Conservation (phyloP, 2,888 invertebrate species). For the Trichopria drosophilae region DNA sequence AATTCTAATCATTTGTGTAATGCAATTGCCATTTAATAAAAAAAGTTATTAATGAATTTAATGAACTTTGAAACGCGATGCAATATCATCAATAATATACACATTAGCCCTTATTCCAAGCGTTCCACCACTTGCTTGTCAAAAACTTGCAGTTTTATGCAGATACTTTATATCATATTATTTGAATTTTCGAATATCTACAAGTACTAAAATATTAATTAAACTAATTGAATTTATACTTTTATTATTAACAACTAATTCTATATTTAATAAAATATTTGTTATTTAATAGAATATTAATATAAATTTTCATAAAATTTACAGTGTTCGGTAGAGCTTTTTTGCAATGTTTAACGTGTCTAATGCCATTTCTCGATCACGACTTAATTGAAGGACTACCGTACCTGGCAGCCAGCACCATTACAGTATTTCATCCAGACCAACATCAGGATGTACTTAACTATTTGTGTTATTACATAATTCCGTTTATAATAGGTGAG, state of each 20-base stretch:
- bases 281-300: conserved; percentile 9
- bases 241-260: neutral
- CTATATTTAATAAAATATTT: neutral
- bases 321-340: conserved; percentile 91
- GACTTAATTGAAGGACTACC: conserved; percentile 95
- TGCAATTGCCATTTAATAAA: too few relatives aligned
- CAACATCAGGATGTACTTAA: conserved; percentile 95
- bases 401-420: conserved; percentile 89
- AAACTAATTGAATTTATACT: conserved; percentile 2
- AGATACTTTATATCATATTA: neutral
- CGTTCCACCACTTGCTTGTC: too few relatives aligned
- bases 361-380: conserved; percentile 94
- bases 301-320: conserved; percentile 43
- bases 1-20: too few relatives aligned
- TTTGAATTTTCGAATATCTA: neutral
- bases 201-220: conserved; percentile 12
- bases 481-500: conserved; percentile 94
- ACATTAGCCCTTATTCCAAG: too few relatives aligned
- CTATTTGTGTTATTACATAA: conserved; percentile 89
- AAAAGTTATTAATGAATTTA: too few relatives aligned
- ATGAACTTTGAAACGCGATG: too few relatives aligned
- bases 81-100: too few relatives aligned
- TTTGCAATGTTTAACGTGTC: conserved; percentile 89
- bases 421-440: conserved; percentile 86
- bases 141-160: too few relatives aligned